Evolutionary conservation across 2,888 invertebrate species (phyloP), one percentile per base, ranked within the genome.

Genomic region (Rhogogaster chlorosoma): DNA sequence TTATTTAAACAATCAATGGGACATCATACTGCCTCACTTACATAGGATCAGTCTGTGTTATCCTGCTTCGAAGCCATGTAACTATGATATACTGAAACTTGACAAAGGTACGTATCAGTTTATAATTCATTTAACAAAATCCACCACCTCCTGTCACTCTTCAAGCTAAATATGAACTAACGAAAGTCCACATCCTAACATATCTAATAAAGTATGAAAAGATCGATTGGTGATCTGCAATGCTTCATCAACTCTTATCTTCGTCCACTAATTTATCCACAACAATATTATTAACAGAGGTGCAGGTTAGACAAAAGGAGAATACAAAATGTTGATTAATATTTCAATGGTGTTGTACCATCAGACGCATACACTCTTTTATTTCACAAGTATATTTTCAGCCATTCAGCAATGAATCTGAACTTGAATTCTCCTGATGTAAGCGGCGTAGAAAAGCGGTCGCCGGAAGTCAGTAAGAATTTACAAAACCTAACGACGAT

Each of bases 401-500:
- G 82, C n/a, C 18, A 26, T 70, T 29, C 12, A 32, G 38, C 10
- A 15, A 70, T 85, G 70, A 70, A 85, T 22, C 26, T 82, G 15
- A 85, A 29, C 38, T 64, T 71, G 82, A 92, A 87, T 86, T 86
- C 90, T 29, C 73, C 88, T 85, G 91, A 91, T 70, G 88, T 89
- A 64, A 86, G 89, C 86, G 90, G 90, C 42, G 45, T 83, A 61
- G 93, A 93, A 36, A 93, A 93, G 86, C 89, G 89, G 87, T 70
- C 89, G 38, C 88, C 92, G 7, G 93, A 93, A 67, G 88, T 89
- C 4, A 88, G 88, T 18, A 92, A 93, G 86, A 90, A 88, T 26
- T 87, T 91, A 29, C 93, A 93, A 77, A 91, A 91, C 86, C 87
- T 93, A 67, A 92, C 93, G 36, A 91, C 92, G 1, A 92, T 93